These are phyloP conservation scores for Drosophila cardini DNA, from an alignment of 1,140 invertebrate genomes.

Conservation along the genomic window DNA sequence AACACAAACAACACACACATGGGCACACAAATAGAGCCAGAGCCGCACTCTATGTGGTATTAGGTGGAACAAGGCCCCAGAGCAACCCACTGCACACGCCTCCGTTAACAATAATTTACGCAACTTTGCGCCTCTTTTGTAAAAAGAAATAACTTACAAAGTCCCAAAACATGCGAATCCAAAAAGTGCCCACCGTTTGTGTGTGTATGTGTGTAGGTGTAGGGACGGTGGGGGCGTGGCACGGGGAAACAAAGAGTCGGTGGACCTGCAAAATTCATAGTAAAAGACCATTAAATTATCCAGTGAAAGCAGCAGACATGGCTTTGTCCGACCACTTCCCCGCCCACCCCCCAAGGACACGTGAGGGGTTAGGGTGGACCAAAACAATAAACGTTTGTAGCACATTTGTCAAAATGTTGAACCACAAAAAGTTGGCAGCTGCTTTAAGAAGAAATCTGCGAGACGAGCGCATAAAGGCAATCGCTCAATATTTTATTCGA, in stretches of 20 bases:
- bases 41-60: background rate
- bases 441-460: slow-evolving; percentile 32
- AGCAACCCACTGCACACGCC: slow-evolving; percentile 64
- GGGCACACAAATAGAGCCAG: slow-evolving; percentile 7
- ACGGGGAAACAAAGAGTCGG: slow-evolving; percentile 44
- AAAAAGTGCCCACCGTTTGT: slow-evolving; percentile 3
- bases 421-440: slow-evolving; percentile 55
- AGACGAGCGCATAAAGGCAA: slow-evolving; percentile 60
- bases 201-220: no score
- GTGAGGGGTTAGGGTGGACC: slow-evolving; percentile 14
- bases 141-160: slow-evolving; percentile 80
- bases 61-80: slow-evolving; percentile 24
- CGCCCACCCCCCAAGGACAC: slow-evolving; percentile 24
- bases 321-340: background rate
- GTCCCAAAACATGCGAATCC: slow-evolving; percentile 50
- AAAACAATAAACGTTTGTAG: slow-evolving; percentile 72
- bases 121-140: slow-evolving; percentile 82
- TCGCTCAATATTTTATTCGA: slow-evolving; percentile 79
- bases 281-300: slow-evolving; percentile 77
- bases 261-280: slow-evolving; percentile 67
- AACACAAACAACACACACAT: slow-evolving; percentile 24
- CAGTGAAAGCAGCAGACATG: slow-evolving; percentile 24
- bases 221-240: background rate
- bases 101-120: slow-evolving; percentile 81
- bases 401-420: slow-evolving; percentile 76